Conservation (phyloP, 2,113 vertebrate genomes). For the Takifugu flavidus region DNA sequence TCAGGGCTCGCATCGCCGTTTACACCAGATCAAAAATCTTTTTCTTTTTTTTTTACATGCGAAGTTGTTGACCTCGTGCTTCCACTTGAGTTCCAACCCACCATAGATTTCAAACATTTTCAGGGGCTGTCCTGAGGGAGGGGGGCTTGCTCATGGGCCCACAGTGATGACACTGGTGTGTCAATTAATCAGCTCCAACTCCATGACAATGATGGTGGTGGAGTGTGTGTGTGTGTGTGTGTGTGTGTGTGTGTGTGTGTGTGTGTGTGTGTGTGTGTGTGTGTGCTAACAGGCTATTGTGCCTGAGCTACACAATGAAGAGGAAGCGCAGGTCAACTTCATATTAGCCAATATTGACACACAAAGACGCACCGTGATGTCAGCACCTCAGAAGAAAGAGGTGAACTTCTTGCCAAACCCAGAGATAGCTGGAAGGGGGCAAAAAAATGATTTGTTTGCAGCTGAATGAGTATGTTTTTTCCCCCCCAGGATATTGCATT, state of each 20-base stretch:
- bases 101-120: background rate
- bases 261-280: too few relatives aligned
- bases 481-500: background rate
- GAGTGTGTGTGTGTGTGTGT: too few relatives aligned
- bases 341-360: background rate
- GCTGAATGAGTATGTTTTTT: background rate
- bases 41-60: background rate
- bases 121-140: background rate
- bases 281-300: too few relatives aligned
- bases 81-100: background rate
- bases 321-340: background rate
- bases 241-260: too few relatives aligned
- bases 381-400: conserved; percentile 89
- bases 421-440: conserved; percentile 80
- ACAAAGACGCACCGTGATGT: conserved; percentile 71
- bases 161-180: too few relatives aligned
- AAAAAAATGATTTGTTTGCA: background rate
- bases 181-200: too few relatives aligned
- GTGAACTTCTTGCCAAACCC: conserved; percentile 99
- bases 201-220: too few relatives aligned
- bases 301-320: too few relatives aligned
- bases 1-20: background rate
- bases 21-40: background rate
- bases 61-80: background rate
- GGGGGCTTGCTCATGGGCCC: background rate